phyloP scores from a whole-genome alignment of 2,113 vertebrate species.

The Picathartes gymnocephalus region DNA sequence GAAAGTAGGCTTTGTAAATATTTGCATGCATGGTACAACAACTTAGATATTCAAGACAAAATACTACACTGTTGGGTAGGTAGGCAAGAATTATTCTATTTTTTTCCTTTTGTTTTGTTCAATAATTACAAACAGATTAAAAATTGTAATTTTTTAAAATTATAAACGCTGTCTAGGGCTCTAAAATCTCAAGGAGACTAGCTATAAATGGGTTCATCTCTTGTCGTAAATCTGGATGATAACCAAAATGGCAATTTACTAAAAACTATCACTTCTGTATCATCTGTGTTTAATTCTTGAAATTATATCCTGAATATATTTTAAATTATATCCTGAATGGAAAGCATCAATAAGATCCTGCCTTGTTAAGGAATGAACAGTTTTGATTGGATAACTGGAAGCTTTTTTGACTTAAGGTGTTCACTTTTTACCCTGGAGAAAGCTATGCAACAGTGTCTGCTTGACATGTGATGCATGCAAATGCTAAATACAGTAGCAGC shows the following conservation, averaged over 20 bases:
- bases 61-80: neutral
- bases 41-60: neutral
- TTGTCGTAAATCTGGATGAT: neutral
- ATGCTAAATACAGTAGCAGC: constrained; percentile 89
- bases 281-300: neutral
- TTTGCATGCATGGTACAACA: neutral
- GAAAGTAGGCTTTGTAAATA: neutral
- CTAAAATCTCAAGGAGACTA: neutral
- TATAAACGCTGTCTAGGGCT: neutral
- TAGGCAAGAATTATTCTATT: neutral
- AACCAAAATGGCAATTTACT: neutral
- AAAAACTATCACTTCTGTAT: neutral
- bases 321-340: neutral
- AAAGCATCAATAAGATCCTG: neutral
- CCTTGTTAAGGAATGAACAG: neutral
- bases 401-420: constrained; percentile 29
- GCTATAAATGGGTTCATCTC: neutral
- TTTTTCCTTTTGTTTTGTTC: neutral
- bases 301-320: neutral
- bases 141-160: neutral
- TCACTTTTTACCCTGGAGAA: constrained; percentile 74
- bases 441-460: constrained; percentile 72
- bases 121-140: neutral
- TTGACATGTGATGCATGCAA: constrained; percentile 85
- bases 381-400: constrained; percentile 5